These are phyloP conservation scores for Loripinus fragilis DNA, from an alignment of 2,888 invertebrate species.

Conservation along the genomic window DNA sequence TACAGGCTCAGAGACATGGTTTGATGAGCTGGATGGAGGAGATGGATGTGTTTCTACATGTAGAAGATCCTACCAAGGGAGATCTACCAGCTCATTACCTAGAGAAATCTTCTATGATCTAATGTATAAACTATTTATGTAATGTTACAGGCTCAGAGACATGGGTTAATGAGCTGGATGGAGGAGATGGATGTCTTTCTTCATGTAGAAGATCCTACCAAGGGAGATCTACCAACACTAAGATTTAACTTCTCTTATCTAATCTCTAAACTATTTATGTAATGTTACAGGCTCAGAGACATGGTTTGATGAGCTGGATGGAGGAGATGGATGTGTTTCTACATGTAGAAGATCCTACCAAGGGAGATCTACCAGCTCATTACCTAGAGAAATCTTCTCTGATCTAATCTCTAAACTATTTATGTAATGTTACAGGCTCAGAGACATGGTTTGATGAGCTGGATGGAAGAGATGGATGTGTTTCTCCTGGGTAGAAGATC, in stretches of 20 bases:
- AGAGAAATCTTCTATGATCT: no score
- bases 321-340: constrained; percentile 86
- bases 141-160: constrained; percentile 84
- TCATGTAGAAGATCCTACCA: constrained; percentile 85
- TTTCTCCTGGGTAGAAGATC: constrained; percentile 86
- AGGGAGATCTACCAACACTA: constrained; percentile 87
- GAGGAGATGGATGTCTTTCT: constrained; percentile 86
- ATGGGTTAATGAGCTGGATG: constrained; percentile 86
- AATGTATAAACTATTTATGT: no score
- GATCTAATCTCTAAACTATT: no score
- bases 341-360: constrained; percentile 85
- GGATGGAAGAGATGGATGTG: constrained; percentile 87
- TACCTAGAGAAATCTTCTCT: no score
- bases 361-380: constrained; percentile 87
- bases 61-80: constrained; percentile 86
- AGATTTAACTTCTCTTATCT: no score
- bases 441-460: constrained; percentile 84
- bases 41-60: constrained; percentile 86
- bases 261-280: no score
- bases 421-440: constrained; percentile 84
- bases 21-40: constrained; percentile 86
- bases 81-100: constrained; percentile 87
- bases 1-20: constrained; percentile 85
- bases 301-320: constrained; percentile 86
- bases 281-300: constrained; percentile 85